Evolutionary conservation across 2,888 invertebrate genomes (phyloP), one percentile per base, ranked within the genome.

Genomic region (Drosophila dives): DNA sequence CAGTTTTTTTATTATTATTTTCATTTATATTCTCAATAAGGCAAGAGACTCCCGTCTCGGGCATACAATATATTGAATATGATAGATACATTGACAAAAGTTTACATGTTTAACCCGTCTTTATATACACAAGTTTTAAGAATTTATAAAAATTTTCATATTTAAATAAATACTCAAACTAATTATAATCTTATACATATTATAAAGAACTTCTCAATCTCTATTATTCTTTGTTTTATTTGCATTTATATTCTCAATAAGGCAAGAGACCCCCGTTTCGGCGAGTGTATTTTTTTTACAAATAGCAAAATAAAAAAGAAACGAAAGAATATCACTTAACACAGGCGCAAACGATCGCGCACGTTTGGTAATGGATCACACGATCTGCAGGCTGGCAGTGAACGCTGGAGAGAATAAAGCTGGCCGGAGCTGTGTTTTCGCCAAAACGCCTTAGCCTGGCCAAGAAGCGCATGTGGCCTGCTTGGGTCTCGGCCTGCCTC

Each of bases 281-380:
- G n/a, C n/a, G 23, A 72, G 77, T 40, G 83, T 72, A 68, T 72
- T 58, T 48, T 23, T 32, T 33, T 20, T 15, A 4, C n/a, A 40
- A 56, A 56, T 40, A 32, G 38, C 36, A 49, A 33, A 53, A 54
- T 29, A 55, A 61, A 53, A 54, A 73, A 42, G 34, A 34, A 60
- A 51, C 38, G 38, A 33, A 55, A 70, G 73, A 81, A 86, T 80
- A 80, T 75, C 86, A 83, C 81, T 75, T 83, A 80, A 80, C 87
- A 89, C 75, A 86, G 87, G 85, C 89, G 83, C 81, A 86, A 88
- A 83, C 89, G 87, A 86, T 90, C 84, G 85, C 86, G 91, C 90
- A 89, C 86, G 85, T 89, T 84, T 86, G 87, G 91, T 90, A 89
- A 89, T 89, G 89, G 89, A 91, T 89, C 89, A 89, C 90, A 86